Base-by-base conservation (phyloP, 35 echinoderm and acorn worm species). In the Apostichopus parvimensis region DNA sequence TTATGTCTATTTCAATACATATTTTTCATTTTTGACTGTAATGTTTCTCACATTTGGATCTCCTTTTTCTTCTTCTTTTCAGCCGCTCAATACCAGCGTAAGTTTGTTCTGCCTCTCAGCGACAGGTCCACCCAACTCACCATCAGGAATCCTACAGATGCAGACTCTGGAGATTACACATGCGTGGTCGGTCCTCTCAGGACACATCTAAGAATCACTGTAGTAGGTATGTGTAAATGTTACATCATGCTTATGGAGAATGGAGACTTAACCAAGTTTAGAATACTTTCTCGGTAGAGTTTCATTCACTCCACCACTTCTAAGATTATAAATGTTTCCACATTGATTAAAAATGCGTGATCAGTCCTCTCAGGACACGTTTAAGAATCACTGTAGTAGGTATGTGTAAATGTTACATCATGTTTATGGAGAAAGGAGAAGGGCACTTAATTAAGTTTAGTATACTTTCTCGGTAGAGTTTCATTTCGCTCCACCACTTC, bases 131-230 rank as follows among this genome's bases (percentile, higher is more conserved):
- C 92, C 0, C 86, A 93, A 4, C 92, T 98, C 4, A 91, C 93
- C 0, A 94, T 98, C 73, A 60, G 85, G 24, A 76, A 90, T 20
- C 79, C 94, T 1, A 57, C 89, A 61, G 79, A 55, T 6, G 11
- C 53, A 1, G 96, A 98, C 90, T 94, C 92, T 57, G 96, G 96
- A 11, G 91, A 54, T 18, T 98, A 98, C 90, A 82, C 83, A 8
- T 98, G 96, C 54, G 93, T 78, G 8, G 90, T 97, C 0, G 93
- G 95, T 23, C 79, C 78, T 12, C 75, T 92, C 18, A 80, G 90
- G 54, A 62, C 95, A 12, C 60, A 91, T 9, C 60, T 97, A 0
- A 61, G 65, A 10, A 95, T 98, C 59, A 82, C 77, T 6, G 86
- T 98, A 2, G 17, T 71, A 54, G 20, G 92, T 61, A 61, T 12